phyloP scores from a whole-genome alignment of 1,140 invertebrate genomes.

The Elymnias hypermnestra region DNA sequence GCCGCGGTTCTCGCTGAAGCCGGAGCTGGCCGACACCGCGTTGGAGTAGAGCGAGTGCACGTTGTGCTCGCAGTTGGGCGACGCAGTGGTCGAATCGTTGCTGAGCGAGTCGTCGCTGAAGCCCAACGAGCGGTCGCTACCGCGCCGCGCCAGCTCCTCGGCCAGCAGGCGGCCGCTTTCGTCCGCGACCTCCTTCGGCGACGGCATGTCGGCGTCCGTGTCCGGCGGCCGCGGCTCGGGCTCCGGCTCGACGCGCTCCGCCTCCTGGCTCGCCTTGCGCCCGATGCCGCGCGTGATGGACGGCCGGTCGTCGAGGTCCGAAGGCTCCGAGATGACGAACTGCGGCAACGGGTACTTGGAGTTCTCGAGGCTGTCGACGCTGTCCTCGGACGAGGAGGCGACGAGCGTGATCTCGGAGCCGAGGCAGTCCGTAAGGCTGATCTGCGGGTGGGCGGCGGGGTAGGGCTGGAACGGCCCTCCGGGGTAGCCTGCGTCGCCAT shows the following conservation, averaged over 20 bases:
- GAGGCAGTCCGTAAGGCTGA: conserved; percentile 92
- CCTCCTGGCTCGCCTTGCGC: conserved; percentile 79
- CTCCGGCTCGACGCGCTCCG: conserved; percentile 42
- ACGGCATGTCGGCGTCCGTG: conserved; percentile 52
- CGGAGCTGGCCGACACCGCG: conserved; percentile 69
- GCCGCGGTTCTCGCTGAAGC: conserved; percentile 70
- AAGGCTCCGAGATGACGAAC: conserved; percentile 84
- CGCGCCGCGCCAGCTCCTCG: conserved; percentile 58
- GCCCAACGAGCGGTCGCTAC: conserved; percentile 79
- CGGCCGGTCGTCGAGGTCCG: conserved; percentile 85
- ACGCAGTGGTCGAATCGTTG: conserved; percentile 75
- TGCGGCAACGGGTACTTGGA: conserved; percentile 76
- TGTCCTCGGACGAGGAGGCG: conserved; percentile 82
- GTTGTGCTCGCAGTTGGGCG: conserved; percentile 72
- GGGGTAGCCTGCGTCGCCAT: conserved; percentile 31
- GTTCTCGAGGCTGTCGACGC: conserved; percentile 78
- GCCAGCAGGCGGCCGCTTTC: conserved; percentile 46
- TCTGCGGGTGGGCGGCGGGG: conserved; percentile 82
- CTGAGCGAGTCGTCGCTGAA: conserved; percentile 82
- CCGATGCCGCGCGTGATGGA: conserved; percentile 89
- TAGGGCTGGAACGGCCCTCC: conserved; percentile 31
- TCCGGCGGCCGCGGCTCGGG: conserved; percentile 25
- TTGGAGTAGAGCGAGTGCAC: conserved; percentile 72
- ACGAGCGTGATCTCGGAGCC: conserved; percentile 89
- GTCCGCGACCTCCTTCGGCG: conserved; percentile 49